Evolutionary conservation across 2,888 invertebrate genomes (phyloP), one percentile per base, ranked within the genome.

Genomic region (Lycaena phlaeas): DNA sequence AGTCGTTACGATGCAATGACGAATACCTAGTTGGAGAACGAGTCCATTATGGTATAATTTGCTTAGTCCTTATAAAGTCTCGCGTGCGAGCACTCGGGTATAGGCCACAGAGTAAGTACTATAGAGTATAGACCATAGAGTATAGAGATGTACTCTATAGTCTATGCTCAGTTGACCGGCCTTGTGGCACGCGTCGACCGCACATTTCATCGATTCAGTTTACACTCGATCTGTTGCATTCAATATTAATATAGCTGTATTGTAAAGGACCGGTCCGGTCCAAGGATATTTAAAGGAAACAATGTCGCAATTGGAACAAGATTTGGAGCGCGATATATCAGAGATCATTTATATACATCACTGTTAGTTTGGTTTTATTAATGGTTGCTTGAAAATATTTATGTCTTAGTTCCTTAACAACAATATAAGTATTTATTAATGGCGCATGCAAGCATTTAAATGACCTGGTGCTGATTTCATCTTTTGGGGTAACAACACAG

Each of bases 111-210:
- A n/a, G n/a, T n/a, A n/a, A n/a, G n/a, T n/a, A 2, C 9, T 22
- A 22, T 9, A 22, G 6, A 22, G 4, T 22, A 31, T 17, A 10
- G 5, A 11, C 31, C 15, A 29, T 29, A 30, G n/a, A 4, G 2
- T 30, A 17, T 28, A 18, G 3, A 18, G 5, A n/a, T 4, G 22
- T 22, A 22, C 22, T 22, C 22, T 22, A 10, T 31, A 10, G 7
- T 29, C 12, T 34, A 14, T 34, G 74, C 66, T 60, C 66, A 67
- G 64, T 62, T 61, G 65, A 64, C 66, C 74, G 81, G 72, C 81
- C 82, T 81, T 79, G 82, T 58, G 81, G 82, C 82, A 84, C 82
- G 82, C 79, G 82, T 77, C 78, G 54, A 57, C 57, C 58, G 56
- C 50, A 49, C 42, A 43, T 62, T 63, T 54, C 62, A 64, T 72